phyloP scores from a whole-genome alignment of 35 echinoderm and acorn worm genomes.

The Eucidaris tribuloides region DNA sequence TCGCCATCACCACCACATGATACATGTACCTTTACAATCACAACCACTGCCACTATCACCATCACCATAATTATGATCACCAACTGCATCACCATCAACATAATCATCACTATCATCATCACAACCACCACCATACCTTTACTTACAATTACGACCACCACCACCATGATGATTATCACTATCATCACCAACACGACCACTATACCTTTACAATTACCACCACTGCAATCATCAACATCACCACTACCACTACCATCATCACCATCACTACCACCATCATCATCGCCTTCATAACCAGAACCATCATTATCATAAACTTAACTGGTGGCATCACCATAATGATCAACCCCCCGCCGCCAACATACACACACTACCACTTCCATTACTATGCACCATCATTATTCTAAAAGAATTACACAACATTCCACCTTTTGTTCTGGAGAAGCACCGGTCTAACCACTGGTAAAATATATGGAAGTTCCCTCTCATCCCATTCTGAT shows the following conservation, averaged over 20 bases:
- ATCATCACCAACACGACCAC: no score
- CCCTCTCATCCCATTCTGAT: constrained; percentile 71
- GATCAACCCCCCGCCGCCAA: not conserved
- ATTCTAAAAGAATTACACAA: not conserved
- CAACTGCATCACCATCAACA: no score
- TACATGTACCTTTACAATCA: no score
- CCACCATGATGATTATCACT: no score
- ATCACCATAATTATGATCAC: no score
- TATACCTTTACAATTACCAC: no score
- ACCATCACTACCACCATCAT: not conserved
- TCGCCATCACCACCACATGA: no score
- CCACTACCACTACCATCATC: not conserved
- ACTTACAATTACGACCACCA: no score
- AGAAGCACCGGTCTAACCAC: constrained; percentile 46
- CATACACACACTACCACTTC: not conserved
- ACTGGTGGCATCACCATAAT: not conserved
- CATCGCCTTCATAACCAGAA: not conserved
- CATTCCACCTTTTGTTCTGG: constrained; percentile 67
- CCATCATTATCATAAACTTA: not conserved
- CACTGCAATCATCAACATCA: no score
- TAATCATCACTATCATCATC: no score
- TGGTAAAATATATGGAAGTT: constrained; percentile 99
- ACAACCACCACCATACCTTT: no score
- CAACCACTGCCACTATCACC: no score
- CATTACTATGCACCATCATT: not conserved